Conservation (phyloP, 2,797 vertebrate species). For the Lagocephalus sceleratus region DNA sequence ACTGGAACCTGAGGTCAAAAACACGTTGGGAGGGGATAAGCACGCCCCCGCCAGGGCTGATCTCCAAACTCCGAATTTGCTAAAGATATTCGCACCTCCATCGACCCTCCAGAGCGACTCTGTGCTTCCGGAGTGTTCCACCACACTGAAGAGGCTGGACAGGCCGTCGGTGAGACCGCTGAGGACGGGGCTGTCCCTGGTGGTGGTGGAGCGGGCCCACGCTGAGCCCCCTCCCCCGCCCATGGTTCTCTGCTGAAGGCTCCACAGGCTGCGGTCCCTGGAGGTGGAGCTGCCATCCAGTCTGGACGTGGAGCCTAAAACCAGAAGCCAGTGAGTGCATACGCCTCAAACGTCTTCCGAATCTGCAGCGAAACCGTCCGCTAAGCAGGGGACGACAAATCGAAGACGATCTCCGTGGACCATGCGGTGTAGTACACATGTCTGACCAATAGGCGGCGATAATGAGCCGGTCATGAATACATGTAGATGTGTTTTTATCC, state of each 20-base stretch:
- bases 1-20: constrained; percentile 29
- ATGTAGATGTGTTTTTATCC: no score
- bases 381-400: no score
- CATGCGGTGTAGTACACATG: no score
- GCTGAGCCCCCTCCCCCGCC: constrained; percentile 88
- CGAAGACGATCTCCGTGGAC: no score
- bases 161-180: constrained; percentile 92
- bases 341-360: no score
- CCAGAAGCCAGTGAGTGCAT: no score
- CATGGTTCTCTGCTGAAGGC: constrained; percentile 82
- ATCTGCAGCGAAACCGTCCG: no score
- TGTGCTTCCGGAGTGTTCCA: constrained; percentile 90
- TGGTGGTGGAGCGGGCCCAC: constrained; percentile 98
- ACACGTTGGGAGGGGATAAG: no score
- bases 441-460: no score
- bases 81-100: constrained; percentile 42
- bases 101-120: constrained; percentile 91
- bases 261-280: constrained; percentile 93
- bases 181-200: constrained; percentile 93
- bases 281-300: constrained; percentile 78
- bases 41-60: no score
- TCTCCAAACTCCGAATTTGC: no score
- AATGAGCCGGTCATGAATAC: no score
- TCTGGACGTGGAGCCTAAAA: constrained; percentile 84
- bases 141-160: constrained; percentile 96